phyloP scores from a whole-genome alignment of 2,888 invertebrate species.

The Drosophila meridionalis region DNA sequence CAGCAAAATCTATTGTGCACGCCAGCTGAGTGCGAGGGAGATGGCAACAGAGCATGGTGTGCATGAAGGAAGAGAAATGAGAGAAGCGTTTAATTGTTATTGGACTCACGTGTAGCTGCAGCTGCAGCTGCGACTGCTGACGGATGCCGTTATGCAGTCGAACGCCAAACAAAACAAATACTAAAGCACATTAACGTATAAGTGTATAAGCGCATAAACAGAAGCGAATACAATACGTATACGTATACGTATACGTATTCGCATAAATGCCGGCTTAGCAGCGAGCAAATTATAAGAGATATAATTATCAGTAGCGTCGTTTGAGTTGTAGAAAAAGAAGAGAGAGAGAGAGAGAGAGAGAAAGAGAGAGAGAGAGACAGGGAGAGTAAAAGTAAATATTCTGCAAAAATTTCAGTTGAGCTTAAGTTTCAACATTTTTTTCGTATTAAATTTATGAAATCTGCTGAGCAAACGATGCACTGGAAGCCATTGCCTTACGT shows the following conservation, averaged over 20 bases:
- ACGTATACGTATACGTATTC: neutral
- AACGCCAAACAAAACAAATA: slow-evolving; percentile 6
- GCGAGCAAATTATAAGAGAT: neutral
- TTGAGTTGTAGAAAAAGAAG: neutral
- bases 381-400: neutral
- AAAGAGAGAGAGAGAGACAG: neutral
- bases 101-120: slow-evolving; percentile 36
- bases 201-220: neutral
- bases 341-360: neutral
- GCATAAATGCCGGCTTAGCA: slow-evolving; percentile 7
- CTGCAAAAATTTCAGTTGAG: neutral
- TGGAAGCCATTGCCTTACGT: slow-evolving; percentile 9
- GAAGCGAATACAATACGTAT: neutral
- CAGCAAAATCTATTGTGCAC: slow-evolving; percentile 1
- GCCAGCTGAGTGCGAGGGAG: neutral
- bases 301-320: neutral
- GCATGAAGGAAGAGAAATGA: neutral
- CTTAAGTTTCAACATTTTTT: neutral
- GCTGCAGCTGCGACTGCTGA: slow-evolving; percentile 16
- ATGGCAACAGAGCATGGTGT: neutral
- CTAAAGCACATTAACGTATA: neutral
- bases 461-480: neutral
- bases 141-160: slow-evolving; percentile 36
- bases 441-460: neutral
- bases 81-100: slow-evolving; percentile 19